Base-by-base conservation (phyloP, 2,113 vertebrate genomes). In the Sterna hirundo region DNA sequence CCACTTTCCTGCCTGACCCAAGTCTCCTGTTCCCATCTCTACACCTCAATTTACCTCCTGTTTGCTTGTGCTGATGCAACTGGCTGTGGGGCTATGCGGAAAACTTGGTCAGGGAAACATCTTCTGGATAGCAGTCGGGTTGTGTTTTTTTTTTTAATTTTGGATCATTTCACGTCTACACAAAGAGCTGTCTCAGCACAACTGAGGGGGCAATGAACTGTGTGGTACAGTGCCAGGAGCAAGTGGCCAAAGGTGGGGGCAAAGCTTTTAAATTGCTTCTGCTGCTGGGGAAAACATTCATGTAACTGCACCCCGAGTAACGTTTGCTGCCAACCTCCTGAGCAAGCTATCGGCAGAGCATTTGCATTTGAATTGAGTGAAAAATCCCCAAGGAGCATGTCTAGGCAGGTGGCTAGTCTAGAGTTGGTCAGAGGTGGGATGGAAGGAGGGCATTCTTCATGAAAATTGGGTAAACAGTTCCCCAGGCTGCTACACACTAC, bases 391-490 rank as follows among this genome's bases (percentile, higher is more conserved):
- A 40, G 34, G 40, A 96, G 85, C 96, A 10, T 77, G 96, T 80
- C 89, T 88, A 65, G 93, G 94, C 96, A 96, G 89, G 96, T 96
- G 81, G 66, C 58, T 95, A 92, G 92, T 90, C 94, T 96, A 58
- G 84, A 94, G 94, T 80, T 97, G 96, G 96, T 96, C 96, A 96
- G 87, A 96, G 87, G 82, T 96, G 92, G 92, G 92, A 94, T 90
- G 84, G 96, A 95, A 97, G 91, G 65, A 96, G 93, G 81, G 87
- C 82, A 91, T 90, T 96, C 94, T 93, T 88, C 87, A 80, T 38
- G 84, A 90, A 85, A 90, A 89, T 36, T 85, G 78, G 62, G 91
- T 93, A 94, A 96, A 93, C 84, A 86, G 61, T 32, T 96, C 96
- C 93, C 93, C 74, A n/a, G 96, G 95, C 96, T 91, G 74, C 94